Conservation (phyloP, 2,797 vertebrate genomes). For the Rhinoraja longicauda region DNA sequence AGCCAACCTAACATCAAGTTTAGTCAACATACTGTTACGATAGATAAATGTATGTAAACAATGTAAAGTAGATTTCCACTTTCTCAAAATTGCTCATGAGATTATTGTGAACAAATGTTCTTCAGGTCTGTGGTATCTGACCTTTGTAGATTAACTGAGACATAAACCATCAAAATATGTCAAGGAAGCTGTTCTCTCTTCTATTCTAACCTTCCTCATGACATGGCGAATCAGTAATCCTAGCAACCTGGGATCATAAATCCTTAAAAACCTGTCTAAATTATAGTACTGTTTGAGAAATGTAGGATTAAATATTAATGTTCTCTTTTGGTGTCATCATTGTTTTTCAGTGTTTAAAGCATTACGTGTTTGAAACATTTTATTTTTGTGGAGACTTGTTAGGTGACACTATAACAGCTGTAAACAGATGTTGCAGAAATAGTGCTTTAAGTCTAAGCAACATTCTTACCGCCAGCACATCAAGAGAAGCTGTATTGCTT, state of each 20-base stretch:
- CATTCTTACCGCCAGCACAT: too few species aligned
- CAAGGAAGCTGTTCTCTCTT: background rate
- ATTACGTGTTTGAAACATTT: background rate
- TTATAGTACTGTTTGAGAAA: background rate
- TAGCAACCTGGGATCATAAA: background rate
- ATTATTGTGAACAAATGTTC: background rate
- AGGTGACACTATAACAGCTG: too few species aligned
- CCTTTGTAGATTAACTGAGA: background rate
- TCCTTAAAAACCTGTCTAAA: background rate
- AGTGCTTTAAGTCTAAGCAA: background rate
- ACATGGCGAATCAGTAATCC: too few species aligned
- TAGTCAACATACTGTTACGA: background rate
- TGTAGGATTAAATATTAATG: background rate
- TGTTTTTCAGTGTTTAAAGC: background rate
- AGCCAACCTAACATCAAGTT: background rate
- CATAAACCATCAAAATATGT: background rate
- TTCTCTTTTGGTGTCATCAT: background rate
- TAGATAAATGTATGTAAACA: background rate
- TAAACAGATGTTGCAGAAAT: background rate
- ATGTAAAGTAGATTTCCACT: background rate
- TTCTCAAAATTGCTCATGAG: background rate
- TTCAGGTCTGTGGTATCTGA: background rate
- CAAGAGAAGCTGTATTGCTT: background rate
- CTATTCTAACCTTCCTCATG: background rate
- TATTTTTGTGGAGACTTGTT: background rate